phyloP scores from a whole-genome alignment of 2,888 invertebrate species.

The Idaea aversata region DNA sequence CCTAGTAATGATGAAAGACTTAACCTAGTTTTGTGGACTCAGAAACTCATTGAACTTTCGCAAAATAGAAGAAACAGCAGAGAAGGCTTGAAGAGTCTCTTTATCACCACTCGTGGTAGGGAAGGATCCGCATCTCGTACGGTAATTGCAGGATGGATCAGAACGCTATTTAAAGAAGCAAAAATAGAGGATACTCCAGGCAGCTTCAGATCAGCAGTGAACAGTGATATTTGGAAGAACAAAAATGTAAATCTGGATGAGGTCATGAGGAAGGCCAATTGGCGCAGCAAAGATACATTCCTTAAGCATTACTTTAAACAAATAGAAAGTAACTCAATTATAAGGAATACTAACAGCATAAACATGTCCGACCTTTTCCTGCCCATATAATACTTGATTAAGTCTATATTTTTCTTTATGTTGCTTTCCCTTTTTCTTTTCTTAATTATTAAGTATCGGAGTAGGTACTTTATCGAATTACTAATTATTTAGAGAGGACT shows the following conservation, averaged over 20 bases:
- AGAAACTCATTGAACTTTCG: neutral
- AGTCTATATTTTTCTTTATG: neutral
- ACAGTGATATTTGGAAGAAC: constrained; percentile 19
- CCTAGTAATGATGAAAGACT: constrained; percentile 9
- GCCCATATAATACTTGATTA: neutral
- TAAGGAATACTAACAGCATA: neutral
- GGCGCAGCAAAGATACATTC: constrained; percentile 13
- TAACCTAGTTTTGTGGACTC: neutral
- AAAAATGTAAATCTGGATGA: constrained; percentile 19
- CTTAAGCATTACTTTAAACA: constrained; percentile 3
- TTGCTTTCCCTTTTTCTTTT: neutral
- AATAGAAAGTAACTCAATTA: neutral
- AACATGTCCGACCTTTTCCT: neutral
- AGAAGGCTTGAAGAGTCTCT: constrained; percentile 11
- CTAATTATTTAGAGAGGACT: neutral
- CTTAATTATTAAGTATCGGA: neutral
- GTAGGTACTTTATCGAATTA: neutral
- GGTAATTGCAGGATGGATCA: constrained; percentile 25
- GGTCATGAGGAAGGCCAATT: constrained; percentile 25
- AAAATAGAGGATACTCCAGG: constrained; percentile 3
- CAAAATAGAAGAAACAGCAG: constrained; percentile 1
- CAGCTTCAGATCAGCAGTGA: constrained; percentile 12
- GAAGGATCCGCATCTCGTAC: constrained; percentile 22
- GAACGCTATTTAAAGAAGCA: constrained; percentile 14
- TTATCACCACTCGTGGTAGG: constrained; percentile 24